Evolutionary conservation across 2,888 invertebrate species (phyloP).

Genomic region (Nezara viridula): DNA sequence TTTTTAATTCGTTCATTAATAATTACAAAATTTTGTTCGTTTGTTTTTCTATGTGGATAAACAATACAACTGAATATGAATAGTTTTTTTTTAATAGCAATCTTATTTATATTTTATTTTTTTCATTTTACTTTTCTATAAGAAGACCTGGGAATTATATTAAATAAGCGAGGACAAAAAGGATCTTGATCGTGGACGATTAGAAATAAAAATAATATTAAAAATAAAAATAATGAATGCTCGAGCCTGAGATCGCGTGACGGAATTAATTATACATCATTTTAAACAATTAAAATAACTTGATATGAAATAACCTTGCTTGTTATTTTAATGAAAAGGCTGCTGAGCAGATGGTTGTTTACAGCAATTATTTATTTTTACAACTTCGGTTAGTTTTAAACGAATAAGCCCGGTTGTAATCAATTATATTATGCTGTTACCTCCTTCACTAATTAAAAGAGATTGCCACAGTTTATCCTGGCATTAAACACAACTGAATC

Average conservation of each 20-base stretch:
- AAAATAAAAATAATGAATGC: not conserved
- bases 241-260: not conserved
- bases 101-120: no score
- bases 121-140: no score
- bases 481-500: not conserved
- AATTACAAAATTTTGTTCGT: no score
- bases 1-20: no score
- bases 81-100: no score
- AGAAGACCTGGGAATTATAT: not conserved
- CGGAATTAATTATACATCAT: not conserved
- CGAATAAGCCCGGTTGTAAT: not conserved
- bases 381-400: not conserved
- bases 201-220: not conserved
- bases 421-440: not conserved
- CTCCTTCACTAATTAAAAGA: not conserved
- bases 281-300: constrained; percentile 10
- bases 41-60: no score
- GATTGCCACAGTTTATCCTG: not conserved
- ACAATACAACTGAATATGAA: no score
- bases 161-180: not conserved
- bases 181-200: not conserved
- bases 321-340: not conserved
- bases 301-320: not conserved
- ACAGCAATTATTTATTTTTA: constrained; percentile 6
- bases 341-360: not conserved